phyloP scores from a whole-genome alignment of 2,888 invertebrate genomes.

The Plebejus anna region DNA sequence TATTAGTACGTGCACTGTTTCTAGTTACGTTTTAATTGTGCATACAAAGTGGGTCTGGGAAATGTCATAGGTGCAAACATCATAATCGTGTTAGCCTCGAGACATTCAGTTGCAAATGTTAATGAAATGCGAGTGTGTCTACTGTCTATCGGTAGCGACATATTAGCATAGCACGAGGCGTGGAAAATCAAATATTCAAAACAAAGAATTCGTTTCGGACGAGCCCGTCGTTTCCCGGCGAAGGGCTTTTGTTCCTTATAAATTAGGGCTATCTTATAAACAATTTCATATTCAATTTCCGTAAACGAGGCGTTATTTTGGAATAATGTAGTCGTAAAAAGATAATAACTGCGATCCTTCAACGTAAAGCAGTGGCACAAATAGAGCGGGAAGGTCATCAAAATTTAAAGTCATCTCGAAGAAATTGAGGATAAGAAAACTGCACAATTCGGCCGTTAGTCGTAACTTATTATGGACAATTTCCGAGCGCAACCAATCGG shows the following conservation, averaged over 20 bases:
- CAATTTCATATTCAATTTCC: constrained; percentile 26
- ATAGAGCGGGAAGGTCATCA: constrained; percentile 47
- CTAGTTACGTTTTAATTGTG: background rate
- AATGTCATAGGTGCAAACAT: constrained; percentile 14
- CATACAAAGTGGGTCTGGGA: background rate
- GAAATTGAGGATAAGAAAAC: constrained; percentile 55
- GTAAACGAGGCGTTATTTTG: constrained; percentile 21
- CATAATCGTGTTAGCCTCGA: constrained; percentile 26
- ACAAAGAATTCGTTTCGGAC: constrained; percentile 9
- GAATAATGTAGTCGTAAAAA: constrained; percentile 28
- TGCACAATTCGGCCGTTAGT: constrained; percentile 57
- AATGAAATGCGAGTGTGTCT: constrained; percentile 5
- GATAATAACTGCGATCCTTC: constrained; percentile 31
- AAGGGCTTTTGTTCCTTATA: constrained; percentile 15
- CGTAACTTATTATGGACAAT: constrained; percentile 67
- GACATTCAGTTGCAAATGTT: constrained; percentile 31
- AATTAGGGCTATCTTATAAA: constrained; percentile 25
- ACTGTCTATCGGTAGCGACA: background rate
- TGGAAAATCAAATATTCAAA: constrained; percentile 13
- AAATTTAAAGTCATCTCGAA: constrained; percentile 55
- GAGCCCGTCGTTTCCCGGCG: background rate
- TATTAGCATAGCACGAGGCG: constrained; percentile 3
- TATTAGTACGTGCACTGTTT: background rate
- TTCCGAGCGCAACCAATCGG: constrained; percentile 67
- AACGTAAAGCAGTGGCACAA: constrained; percentile 28